Base-by-base conservation (phyloP, 2,113 vertebrate genomes). In the Prolemur simus region DNA sequence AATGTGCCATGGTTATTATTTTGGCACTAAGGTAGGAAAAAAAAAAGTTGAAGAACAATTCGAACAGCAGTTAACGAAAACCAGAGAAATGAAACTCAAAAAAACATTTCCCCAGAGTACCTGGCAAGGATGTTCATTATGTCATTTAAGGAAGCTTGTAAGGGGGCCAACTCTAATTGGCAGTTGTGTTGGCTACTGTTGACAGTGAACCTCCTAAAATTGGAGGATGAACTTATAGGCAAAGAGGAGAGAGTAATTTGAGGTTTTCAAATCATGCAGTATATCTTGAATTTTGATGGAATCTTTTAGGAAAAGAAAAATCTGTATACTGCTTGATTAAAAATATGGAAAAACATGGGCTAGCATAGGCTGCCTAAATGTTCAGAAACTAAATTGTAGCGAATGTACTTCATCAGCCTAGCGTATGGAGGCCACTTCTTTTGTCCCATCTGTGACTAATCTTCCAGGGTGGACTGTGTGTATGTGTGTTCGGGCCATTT, bases 121-220 rank as follows among this genome's bases (percentile, higher is more conserved):
- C 95, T 81, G 71, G 92, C 88, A 88, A 14, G 63, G 54, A 8
- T 15, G 6, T 29, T 69, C 18, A 34, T 83, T 39, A 39, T 58
- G 81, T 95, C 82, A 64, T 58, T 34, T 56, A 42, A 86, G 93
- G 73, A 92, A 93, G 91, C 45, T 37, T 37, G 86, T 13, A 12
- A 69, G 56, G 23, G 18, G 18, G 89, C 97, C 95, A 90, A 2
- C 81, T 54, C 71, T 66, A 60, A 94, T 47, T 96, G 95, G 95
- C 93, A 64, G 71, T 39, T 90, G 54, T 45, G 76, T 39, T 58
- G 81, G 94, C 96, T 88, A 2, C 95, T 42, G 86, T 86, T 20
- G 82, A 78, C 91, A 69, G 54, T 4, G 21, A 52, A 9, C 20
- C 71, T 63, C 73, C 93, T 89, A n/a, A 74, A 85, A 78, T 14